Evolutionary conservation across 2,888 invertebrate genomes (phyloP), one percentile per base, ranked within the genome.

Genomic region (Oscheius sp.): DNA sequence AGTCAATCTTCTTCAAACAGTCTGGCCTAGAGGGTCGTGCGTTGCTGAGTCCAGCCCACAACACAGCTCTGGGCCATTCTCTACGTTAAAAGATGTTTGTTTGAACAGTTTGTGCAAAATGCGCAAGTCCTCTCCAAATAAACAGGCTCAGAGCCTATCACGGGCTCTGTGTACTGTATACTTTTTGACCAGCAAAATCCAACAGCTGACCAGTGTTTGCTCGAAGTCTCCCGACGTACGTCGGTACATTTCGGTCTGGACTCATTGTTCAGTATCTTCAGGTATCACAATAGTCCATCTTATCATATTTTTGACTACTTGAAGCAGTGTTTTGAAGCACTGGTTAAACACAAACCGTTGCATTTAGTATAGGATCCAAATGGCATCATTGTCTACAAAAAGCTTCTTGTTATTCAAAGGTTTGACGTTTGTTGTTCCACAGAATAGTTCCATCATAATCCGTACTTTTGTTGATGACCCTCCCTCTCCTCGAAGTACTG

Each of bases 41-140:
- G 48, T 15, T n/a, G n/a, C n/a, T n/a, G 31, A 31, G 64, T 45
- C 64, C 64, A n/a, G 34, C 61, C 20, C 45, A 61, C 61, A 61
- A 61, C 48, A 50, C 33, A 20, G 50, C 64, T 39, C 39, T n/a
- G 37, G 34, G 34, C 48, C 64, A 50, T 64, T 64, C 64, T 64
- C 64, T 64, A 45, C 50, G 69, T 69, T 69, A 64, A 69, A 69
- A 53, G 69, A 63, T 69, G 69, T 69, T 64, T 69, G 55, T 69
- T 69, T 69, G 69, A 55, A 69, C 69, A 69, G 69, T 69, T 69
- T 53, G 39, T 52, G 33, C 27, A 68, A 68, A 68, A 68, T 68
- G 46, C 68, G 48, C 52, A 61, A 55, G 45, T 61, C 50, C 68
- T 61, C 58, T 48, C 8, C 68, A 68, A 68, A 68, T 68, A 68